phyloP scores from a whole-genome alignment of 2,797 vertebrate genomes.

The Oryzias dopingdopingensis region DNA sequence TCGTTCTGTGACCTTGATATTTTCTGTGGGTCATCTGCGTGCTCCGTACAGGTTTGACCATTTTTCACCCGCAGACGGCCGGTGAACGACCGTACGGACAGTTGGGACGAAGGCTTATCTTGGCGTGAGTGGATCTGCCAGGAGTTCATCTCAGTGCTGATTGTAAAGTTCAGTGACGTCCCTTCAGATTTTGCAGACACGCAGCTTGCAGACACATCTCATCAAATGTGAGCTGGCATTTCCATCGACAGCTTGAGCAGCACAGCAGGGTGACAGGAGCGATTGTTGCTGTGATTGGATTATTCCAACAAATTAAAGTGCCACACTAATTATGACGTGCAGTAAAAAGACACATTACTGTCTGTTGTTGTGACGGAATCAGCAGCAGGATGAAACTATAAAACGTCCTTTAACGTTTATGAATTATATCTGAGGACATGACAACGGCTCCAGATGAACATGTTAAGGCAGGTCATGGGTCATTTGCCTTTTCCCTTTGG shows the following conservation, averaged over 20 bases:
- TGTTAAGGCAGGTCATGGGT: too few species aligned
- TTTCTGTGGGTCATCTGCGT: too few species aligned
- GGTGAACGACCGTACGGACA: too few species aligned
- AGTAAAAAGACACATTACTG: slow-evolving; percentile 15
- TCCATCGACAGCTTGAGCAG: slow-evolving; percentile 32
- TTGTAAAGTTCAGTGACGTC: slow-evolving; percentile 43
- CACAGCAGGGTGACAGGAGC: slow-evolving; percentile 35
- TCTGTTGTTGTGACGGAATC: slow-evolving; percentile 9
- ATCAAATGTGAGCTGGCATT: slow-evolving; percentile 46
- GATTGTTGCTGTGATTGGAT: slow-evolving; percentile 49
- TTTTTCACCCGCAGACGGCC: too few species aligned
- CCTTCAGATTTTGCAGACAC: slow-evolving; percentile 39
- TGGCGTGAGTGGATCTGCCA: slow-evolving; percentile 17
- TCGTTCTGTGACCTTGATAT: too few species aligned
- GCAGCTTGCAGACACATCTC: slow-evolving; percentile 38
- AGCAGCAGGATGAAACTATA: background rate
- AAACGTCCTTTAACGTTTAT: too few species aligned
- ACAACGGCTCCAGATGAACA: too few species aligned
- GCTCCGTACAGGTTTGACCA: too few species aligned
- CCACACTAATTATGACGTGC: slow-evolving; percentile 30
- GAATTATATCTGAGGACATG: too few species aligned
- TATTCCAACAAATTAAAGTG: slow-evolving; percentile 46
- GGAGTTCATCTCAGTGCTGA: slow-evolving; percentile 33
- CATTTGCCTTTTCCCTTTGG: too few species aligned
- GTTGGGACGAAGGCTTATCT: slow-evolving; percentile 7